Base-by-base conservation (phyloP, 2,888 invertebrate species). In the Allolobophora icterica region DNA sequence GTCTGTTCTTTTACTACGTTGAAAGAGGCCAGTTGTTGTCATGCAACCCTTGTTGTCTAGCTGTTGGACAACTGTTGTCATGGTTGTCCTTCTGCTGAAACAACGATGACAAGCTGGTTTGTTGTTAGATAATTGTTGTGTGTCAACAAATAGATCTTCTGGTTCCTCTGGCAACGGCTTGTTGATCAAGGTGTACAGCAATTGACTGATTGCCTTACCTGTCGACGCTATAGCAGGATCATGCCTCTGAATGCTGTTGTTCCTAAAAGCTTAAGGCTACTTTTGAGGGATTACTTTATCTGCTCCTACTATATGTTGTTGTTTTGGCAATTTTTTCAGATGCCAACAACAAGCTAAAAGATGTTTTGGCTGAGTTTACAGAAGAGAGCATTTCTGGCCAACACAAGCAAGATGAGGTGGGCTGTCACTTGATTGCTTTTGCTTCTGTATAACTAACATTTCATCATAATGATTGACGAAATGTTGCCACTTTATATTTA, bases 341-440 rank as follows among this genome's bases (percentile, higher is more conserved):
- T 96, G 98, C 98, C 33, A 97, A 97, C 91, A 97, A 97, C 95
- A 98, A 98, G 95, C 96, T 99, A 89, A 97, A 98, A 95, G 98
- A 98, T 96, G 98, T 99, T 40, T 96, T 99, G 94, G 97, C 97
- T 94, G 98, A 98, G 95, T 98, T 98, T 95, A 97, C 97, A 94
- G 97, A 97, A 58, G 96, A 96, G 92, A 96, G 97, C 91, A 96
- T 96, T 35, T 96, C 97, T 93, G 96, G 96, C 83, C 97, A 97
- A 94, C 97, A 97, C 95, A 97, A 97, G 96, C 97, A 98, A 8
- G 98, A 98, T 95, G 98, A 98, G 96, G 98, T 98, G 95, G 97
- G 93, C 90, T n/a, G 6, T 30, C 8, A n/a, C n/a, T 8, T 8
- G 30, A 30, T 71, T n/a, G n/a, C 8, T n/a, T 71, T 8, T 11